Evolutionary conservation across 2,113 vertebrate genomes (phyloP).

Genomic region (Eulemur rufifrons): DNA sequence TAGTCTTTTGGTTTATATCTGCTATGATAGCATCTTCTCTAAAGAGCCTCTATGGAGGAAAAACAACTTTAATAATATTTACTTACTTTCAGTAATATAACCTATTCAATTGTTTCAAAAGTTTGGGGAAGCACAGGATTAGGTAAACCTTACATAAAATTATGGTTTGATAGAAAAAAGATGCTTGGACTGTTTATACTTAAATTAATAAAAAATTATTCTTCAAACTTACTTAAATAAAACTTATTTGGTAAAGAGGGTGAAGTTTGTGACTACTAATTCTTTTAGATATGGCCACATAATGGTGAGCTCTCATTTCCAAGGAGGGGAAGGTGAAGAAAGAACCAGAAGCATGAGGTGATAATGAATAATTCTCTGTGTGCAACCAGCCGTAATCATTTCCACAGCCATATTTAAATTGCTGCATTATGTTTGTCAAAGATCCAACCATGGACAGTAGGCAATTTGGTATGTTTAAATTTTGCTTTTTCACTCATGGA

Average conservation of each 20-base stretch:
- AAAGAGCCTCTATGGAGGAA: neutral
- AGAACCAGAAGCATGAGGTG: neutral
- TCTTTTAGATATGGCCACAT: neutral
- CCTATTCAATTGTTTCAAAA: neutral
- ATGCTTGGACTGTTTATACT: neutral
- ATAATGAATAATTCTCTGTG: neutral
- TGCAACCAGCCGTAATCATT: neutral
- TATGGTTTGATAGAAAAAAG: neutral
- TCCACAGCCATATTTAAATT: neutral
- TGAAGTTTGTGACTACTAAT: neutral
- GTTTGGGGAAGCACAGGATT: neutral
- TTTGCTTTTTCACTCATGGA: conserved; percentile 18
- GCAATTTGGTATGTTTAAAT: neutral
- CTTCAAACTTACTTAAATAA: neutral
- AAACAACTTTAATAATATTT: neutral
- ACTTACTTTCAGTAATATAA: neutral
- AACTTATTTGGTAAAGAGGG: neutral
- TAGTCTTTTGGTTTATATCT: neutral
- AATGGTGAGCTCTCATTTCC: neutral
- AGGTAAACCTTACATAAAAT: neutral
- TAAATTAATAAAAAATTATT: conserved; percentile 5
- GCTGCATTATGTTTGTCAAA: conserved; percentile 37
- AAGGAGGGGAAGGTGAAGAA: neutral
- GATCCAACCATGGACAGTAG: neutral
- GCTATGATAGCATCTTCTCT: neutral